Evolutionary conservation across 1,140 invertebrate species (phyloP).

Genomic region (Drosophila triauraria): DNA sequence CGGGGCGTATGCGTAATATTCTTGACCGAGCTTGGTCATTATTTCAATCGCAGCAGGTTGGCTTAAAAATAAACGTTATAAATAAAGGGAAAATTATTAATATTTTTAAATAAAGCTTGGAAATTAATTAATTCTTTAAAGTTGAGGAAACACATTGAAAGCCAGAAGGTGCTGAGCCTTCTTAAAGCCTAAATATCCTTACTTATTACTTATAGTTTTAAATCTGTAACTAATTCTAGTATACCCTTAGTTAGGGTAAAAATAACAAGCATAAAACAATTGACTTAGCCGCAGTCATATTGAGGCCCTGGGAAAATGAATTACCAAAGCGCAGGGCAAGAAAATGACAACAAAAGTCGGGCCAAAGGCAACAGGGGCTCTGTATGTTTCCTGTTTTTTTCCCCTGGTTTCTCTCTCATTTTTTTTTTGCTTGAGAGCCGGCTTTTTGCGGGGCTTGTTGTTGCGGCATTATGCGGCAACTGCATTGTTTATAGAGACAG

Average conservation of each 20-base stretch:
- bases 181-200: no score
- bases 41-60: conserved; percentile 23
- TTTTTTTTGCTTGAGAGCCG: conserved; percentile 21
- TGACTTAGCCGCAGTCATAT: conserved; percentile 27
- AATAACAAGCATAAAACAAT: conserved; percentile 45
- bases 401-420: background rate
- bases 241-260: conserved; percentile 15
- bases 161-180: no score
- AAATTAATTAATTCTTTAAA: no score
- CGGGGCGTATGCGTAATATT: conserved; percentile 66
- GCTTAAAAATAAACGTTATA: no score
- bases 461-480: conserved; percentile 69
- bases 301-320: conserved; percentile 39
- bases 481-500: conserved; percentile 72
- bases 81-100: no score
- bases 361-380: conserved; percentile 32
- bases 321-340: conserved; percentile 47
- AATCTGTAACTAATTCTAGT: background rate
- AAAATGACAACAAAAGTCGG: conserved; percentile 61
- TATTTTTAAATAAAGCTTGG: no score
- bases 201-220: background rate
- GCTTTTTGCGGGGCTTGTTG: conserved; percentile 46
- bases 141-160: no score
- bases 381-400: conserved; percentile 32
- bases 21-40: background rate